Evolutionary conservation across 2,797 vertebrate genomes (phyloP).

Genomic region (Pangasius mekongensis): DNA sequence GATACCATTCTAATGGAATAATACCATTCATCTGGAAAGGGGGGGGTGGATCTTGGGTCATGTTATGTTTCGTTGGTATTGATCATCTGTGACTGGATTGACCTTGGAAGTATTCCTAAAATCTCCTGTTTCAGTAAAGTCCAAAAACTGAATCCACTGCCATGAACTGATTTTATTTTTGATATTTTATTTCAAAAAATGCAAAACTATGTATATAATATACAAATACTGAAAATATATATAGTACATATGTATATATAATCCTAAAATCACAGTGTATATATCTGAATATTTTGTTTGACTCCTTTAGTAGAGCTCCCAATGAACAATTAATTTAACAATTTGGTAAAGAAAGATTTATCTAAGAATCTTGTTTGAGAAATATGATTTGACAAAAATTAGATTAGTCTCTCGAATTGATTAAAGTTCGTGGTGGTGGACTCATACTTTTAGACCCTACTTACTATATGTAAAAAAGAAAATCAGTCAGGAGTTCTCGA

Average conservation of each 20-base stretch:
- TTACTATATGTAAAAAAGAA: not conserved
- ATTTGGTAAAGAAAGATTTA: not conserved
- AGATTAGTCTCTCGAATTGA: not conserved
- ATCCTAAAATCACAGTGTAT: not conserved
- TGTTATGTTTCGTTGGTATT: conserved; percentile 38
- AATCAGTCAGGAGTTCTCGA: too few species aligned
- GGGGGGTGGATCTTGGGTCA: not conserved
- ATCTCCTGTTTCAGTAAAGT: conserved; percentile 4
- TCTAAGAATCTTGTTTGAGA: not conserved
- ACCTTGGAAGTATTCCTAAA: conserved; percentile 32
- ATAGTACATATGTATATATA: too few species aligned
- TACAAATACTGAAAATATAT: too few species aligned
- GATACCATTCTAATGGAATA: conserved; percentile 16
- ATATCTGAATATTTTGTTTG: not conserved
- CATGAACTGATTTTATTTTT: not conserved
- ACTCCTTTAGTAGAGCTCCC: too few species aligned
- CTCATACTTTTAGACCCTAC: not conserved
- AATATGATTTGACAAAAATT: not conserved
- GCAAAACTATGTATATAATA: too few species aligned
- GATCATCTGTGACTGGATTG: conserved; percentile 33
- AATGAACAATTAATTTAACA: not conserved
- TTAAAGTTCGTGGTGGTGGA: not conserved
- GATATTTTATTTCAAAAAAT: too few species aligned
- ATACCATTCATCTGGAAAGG: not conserved
- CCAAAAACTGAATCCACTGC: not conserved